Evolutionary conservation across 92 coral and sea anemone species (phyloP).

Genomic region (Actinernus sp.): DNA sequence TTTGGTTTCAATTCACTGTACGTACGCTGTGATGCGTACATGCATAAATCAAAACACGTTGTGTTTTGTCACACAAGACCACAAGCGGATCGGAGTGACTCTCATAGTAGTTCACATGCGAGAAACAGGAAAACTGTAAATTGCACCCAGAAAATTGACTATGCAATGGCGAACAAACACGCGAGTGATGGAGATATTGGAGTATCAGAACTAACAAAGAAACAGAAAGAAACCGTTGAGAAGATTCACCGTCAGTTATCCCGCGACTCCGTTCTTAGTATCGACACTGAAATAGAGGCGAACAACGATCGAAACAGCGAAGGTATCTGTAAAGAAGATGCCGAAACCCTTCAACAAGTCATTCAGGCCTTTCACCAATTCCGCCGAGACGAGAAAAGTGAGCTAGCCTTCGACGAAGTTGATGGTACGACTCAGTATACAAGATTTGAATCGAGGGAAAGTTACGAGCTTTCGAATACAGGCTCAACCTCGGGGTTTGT

Average conservation of each 20-base stretch:
- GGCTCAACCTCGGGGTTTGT: conserved; percentile 39
- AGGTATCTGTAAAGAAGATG: conserved; percentile 26
- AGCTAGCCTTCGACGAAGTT: too few species aligned
- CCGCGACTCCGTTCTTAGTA: conserved; percentile 27
- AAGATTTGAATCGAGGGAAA: not conserved
- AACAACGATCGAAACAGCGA: too few species aligned
- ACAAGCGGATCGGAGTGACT: too few species aligned
- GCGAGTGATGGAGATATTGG: not conserved
- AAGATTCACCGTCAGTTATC: conserved; percentile 52
- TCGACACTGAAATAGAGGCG: conserved; percentile 12
- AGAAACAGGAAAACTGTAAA: too few species aligned
- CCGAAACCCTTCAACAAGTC: conserved; percentile 19
- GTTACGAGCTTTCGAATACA: not conserved
- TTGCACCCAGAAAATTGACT: too few species aligned
- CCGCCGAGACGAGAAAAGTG: not conserved
- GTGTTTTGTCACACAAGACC: too few species aligned
- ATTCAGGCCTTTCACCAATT: conserved; percentile 9
- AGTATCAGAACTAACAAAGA: conserved; percentile 40
- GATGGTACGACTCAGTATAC: not conserved
- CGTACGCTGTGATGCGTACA: too few species aligned
- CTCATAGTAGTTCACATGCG: too few species aligned
- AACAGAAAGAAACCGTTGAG: conserved; percentile 36
- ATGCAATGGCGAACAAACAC: too few species aligned
- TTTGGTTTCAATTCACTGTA: too few species aligned
- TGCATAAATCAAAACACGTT: too few species aligned